These are phyloP conservation scores for Protaetia brevitarsis DNA, from an alignment of 1,140 invertebrate species.

Conservation along the genomic window DNA sequence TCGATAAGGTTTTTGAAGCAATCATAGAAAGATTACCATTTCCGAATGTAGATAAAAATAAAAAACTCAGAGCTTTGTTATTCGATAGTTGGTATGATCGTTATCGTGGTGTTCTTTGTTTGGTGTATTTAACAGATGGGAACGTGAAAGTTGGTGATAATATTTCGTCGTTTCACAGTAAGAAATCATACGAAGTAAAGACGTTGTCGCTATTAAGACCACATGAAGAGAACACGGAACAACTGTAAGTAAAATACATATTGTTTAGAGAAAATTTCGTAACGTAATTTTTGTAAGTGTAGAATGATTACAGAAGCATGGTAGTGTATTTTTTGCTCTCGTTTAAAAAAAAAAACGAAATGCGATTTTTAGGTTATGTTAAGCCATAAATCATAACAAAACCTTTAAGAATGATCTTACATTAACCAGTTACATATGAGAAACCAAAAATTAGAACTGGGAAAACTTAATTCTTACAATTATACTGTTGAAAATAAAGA, in stretches of 20 bases:
- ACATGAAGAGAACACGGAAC: conserved; percentile 63
- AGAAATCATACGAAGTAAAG: conserved; percentile 75
- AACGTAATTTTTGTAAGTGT: no score
- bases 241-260: conserved; percentile 58
- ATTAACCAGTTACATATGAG: no score
- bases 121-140: conserved; percentile 79
- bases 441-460: no score
- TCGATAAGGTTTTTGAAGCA: conserved; percentile 71
- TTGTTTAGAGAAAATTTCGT: no score
- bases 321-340: no score
- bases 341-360: no score
- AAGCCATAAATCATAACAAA: no score
- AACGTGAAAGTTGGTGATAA: conserved; percentile 64
- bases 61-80: conserved; percentile 74
- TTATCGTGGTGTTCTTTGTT: conserved; percentile 78
- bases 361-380: no score
- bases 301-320: no score
- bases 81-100: conserved; percentile 95
- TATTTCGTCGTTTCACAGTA: conserved; percentile 62
- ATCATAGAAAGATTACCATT: conserved; percentile 77
- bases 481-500: no score
- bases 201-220: conserved; percentile 79
- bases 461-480: no score
- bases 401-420: no score
- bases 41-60: conserved; percentile 60